These are phyloP conservation scores for Mugil cephalus DNA, from an alignment of 2,113 vertebrate genomes.

Conservation along the genomic window DNA sequence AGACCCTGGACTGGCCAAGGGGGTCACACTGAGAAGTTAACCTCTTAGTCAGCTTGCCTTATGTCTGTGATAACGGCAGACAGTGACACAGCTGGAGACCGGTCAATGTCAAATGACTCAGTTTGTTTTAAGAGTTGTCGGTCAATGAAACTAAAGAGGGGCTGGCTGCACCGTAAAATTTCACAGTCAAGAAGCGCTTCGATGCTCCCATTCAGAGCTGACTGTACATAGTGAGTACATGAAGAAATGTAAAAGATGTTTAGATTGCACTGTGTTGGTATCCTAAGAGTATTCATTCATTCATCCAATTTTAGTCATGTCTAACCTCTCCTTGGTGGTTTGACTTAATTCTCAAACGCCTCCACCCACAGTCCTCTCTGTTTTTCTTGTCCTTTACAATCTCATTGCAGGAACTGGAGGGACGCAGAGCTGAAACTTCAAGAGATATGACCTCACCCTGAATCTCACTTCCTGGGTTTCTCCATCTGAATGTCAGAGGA, in stretches of 20 bases:
- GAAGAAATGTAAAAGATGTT: not conserved
- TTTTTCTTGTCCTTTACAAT: no score
- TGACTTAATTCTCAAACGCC: no score
- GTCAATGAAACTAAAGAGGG: constrained; percentile 37
- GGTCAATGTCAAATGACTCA: constrained; percentile 60
- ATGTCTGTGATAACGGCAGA: constrained; percentile 40
- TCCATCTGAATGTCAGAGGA: no score
- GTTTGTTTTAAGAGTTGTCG: constrained; percentile 48
- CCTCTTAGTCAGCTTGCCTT: constrained; percentile 32
- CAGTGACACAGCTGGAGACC: constrained; percentile 33
- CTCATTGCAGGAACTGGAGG: no score
- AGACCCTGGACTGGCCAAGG: constrained; percentile 5
- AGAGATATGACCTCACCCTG: no score
- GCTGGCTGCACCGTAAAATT: constrained; percentile 6
- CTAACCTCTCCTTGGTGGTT: no score
- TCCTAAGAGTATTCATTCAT: not conserved
- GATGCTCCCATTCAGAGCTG: constrained; percentile 5
- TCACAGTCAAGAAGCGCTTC: constrained; percentile 26
- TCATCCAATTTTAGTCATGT: no score
- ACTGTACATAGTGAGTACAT: not conserved
- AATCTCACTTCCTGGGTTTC: no score
- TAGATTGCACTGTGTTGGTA: not conserved
- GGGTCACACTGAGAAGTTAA: constrained; percentile 31
- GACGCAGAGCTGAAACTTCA: no score
- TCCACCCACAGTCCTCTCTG: no score